These are phyloP conservation scores for Tiliqua scincoides DNA, from an alignment of 2,113 vertebrate genomes.

Conservation along the genomic window DNA sequence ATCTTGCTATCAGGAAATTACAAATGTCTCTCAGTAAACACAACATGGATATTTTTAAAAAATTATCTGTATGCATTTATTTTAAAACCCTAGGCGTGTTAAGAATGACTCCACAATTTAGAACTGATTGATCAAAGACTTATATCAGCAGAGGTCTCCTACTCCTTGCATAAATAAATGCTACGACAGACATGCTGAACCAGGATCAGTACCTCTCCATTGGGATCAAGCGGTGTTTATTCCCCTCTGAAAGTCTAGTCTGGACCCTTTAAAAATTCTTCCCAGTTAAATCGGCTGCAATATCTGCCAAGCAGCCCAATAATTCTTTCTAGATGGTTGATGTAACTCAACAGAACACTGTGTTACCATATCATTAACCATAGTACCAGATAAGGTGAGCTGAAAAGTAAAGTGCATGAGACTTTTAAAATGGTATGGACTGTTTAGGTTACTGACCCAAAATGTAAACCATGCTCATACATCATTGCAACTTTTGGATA, in stretches of 20 bases:
- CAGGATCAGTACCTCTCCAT: neutral
- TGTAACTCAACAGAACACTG: neutral
- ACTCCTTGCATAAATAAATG: neutral
- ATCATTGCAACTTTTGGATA: neutral
- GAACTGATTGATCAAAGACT: neutral
- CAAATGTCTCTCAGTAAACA: neutral
- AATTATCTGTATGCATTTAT: neutral
- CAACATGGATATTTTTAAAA: neutral
- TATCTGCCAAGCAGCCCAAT: neutral
- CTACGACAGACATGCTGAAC: rapidly evolving
- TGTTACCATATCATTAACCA: conserved; percentile 2
- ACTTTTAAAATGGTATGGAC: neutral
- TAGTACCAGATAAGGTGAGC: neutral
- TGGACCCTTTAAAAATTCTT: neutral
- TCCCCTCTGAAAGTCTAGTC: neutral
- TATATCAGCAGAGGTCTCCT: neutral
- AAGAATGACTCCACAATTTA: neutral
- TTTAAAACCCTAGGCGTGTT: neutral
- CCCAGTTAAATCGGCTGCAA: conserved; percentile 1
- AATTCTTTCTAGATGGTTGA: neutral
- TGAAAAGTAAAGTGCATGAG: neutral
- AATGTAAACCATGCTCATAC: neutral
- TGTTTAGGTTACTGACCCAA: neutral
- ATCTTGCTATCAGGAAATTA: neutral
- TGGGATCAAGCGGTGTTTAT: neutral